Evolutionary conservation across 2,113 vertebrate genomes (phyloP).

Genomic region (Malurus melanocephalus): DNA sequence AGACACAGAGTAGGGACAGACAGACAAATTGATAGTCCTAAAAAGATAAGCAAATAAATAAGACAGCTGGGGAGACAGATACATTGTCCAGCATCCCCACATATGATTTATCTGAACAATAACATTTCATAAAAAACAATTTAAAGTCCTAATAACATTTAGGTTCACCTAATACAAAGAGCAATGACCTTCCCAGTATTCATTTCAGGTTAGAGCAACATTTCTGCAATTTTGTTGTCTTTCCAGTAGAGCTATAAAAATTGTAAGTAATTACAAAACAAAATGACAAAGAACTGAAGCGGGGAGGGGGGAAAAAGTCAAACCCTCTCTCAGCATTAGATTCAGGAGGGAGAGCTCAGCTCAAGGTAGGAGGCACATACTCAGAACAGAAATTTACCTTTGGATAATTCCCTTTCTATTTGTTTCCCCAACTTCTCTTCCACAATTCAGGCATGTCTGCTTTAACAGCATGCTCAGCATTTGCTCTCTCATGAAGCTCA

Average conservation of each 20-base stretch:
- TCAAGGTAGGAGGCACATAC: not conserved
- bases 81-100: not conserved
- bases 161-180: slow-evolving; percentile 50
- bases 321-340: not conserved
- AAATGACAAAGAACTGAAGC: slow-evolving; percentile 3
- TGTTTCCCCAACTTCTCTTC: slow-evolving; percentile 8
- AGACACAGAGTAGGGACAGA: slow-evolving; percentile 16
- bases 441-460: not conserved
- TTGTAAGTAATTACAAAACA: slow-evolving; percentile 43
- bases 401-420: not conserved
- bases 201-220: slow-evolving; percentile 43
- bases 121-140: slow-evolving; percentile 54
- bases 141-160: slow-evolving; percentile 33
- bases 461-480: not conserved
- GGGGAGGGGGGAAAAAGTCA: not conserved
- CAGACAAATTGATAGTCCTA: slow-evolving; percentile 3
- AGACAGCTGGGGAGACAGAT: slow-evolving; percentile 2
- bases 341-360: not conserved
- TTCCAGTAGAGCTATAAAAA: slow-evolving; percentile 51
- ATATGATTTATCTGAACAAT: slow-evolving; percentile 57
- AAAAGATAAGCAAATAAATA: not conserved
- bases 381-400: not conserved
- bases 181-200: slow-evolving; percentile 17
- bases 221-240: slow-evolving; percentile 34
- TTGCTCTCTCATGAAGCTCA: not conserved